Evolutionary conservation across 1,140 invertebrate genomes (phyloP), one percentile per base, ranked within the genome.

Genomic region (Bombus pyrosoma): DNA sequence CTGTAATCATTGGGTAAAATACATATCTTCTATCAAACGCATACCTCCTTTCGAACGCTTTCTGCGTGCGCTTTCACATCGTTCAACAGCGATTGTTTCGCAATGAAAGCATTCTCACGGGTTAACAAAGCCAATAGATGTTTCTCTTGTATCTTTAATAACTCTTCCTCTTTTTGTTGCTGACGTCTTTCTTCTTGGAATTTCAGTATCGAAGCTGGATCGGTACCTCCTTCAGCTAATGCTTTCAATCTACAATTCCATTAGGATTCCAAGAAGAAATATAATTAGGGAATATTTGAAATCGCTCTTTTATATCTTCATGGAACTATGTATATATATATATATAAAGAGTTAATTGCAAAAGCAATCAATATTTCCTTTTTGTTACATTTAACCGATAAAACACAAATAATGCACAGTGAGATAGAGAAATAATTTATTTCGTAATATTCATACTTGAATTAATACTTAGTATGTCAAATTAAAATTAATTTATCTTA

Each of bases 11-110:
- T 62, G 28, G 28, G 0, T 34, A 57, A 47, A 10, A 6, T 47
- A 15, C 4, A 1, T 18, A 12, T 12, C 47, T 47, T 62, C 28
- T 62, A n/a, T 34, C 34, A 25, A 25, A 0, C 2, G 12, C 22
- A 15, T 64, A 87, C 22, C 66, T 86, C 81, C 66, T 87, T 79
- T 34, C 64, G 81, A 8, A 88, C 82, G 25, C 3, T 62, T 12
- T 87, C 22, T 12, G 73, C 78, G 0, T 89, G 66, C 8, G 25
- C 10, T n/a, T 85, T 87, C 1, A 34, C 22, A 1, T 87, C 34
- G 10, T 43, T 72, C 15, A 87, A 4, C 3, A 87, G 10, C 5
- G 62, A 85, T 25, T 81, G 41, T 18, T 85, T 87, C 5, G 73
- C 86, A 1, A 85, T 41, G 34, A 81, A 76, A 9, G 74, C 82